phyloP scores from a whole-genome alignment of 2,113 vertebrate genomes.

The Centropristis striata region DNA sequence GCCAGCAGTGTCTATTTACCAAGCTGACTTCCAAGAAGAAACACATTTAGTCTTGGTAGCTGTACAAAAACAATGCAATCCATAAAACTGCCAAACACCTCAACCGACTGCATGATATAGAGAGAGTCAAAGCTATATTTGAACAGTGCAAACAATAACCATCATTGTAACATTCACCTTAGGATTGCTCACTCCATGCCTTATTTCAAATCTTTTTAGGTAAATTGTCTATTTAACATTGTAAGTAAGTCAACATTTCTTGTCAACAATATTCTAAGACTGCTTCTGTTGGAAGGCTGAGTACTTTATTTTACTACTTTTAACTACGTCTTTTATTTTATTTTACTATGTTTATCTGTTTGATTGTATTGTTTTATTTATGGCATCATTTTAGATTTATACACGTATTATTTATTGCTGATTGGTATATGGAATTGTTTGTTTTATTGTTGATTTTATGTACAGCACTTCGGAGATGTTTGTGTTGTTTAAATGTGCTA shows the following conservation, averaged over 20 bases:
- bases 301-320: too few relatives aligned
- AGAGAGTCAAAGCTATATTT: conserved; percentile 1
- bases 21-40: conserved; percentile 40
- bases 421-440: too few relatives aligned
- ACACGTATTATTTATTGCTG: too few relatives aligned
- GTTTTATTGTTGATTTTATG: too few relatives aligned
- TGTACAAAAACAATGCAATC: conserved; percentile 38
- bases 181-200: neutral
- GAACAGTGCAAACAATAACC: conserved; percentile 2
- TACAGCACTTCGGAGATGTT: too few relatives aligned
- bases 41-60: neutral
- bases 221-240: neutral
- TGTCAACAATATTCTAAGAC: neutral
- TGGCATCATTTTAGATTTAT: too few relatives aligned
- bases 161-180: neutral
- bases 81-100: conserved; percentile 39
- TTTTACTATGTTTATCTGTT: too few relatives aligned
- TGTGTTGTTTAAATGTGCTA: too few relatives aligned
- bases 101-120: neutral
- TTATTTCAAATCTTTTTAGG: neutral
- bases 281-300: neutral
- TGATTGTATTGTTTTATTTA: too few relatives aligned
- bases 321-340: too few relatives aligned
- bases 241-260: too few relatives aligned
- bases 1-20: neutral